Evolutionary conservation across 2,888 invertebrate genomes (phyloP), one percentile per base, ranked within the genome.

Genomic region (Euspilapteryx auroguttella): DNA sequence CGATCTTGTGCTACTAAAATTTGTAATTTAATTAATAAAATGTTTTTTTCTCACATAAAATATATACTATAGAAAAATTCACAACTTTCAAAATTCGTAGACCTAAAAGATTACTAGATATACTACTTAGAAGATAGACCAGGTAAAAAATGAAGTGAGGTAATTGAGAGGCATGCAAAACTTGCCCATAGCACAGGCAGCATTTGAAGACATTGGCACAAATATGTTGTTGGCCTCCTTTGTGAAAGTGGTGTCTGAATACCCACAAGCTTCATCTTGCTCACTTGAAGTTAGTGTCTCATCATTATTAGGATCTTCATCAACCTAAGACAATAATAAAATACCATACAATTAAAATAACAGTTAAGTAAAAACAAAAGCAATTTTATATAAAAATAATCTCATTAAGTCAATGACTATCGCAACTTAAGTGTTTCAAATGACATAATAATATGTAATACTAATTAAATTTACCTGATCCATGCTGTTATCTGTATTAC

Each of bases 1-100:
- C 83, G 81, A 55, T 90, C 89, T 36, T 73, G 61, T 12, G 47
- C 56, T 24, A 47, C 69, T 64, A 50, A 25, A 46, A 55, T 17
- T n/a, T n/a, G n/a, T n/a, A n/a, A n/a, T n/a, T n/a, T n/a, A 21
- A 3, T 15, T 2, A 17, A 17, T 21, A 6, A 12, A 27, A 14
- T 2, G 14, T 25, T 6, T 3, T 25, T 14, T 5, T 24, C 6
- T 5, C 11, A 24, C 21, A 4, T 4, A n/a, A 21, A 21, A 8
- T 21, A 21, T 21, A n/a, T 4, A 21, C 7, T 21, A n/a, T 21
- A 10, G 10, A n/a, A 4, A 8, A 8, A 21, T 21, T 21, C n/a
- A n/a, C n/a, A n/a, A n/a, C n/a, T n/a, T n/a, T n/a, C n/a, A n/a
- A n/a, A n/a, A n/a, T n/a, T n/a, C n/a, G n/a, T n/a, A n/a, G n/a